A percentile compares a stretch with the other conserved stretches of the same genome.
These are phyloP conservation scores for Conopomorpha cramerella DNA, from an alignment of 1,140 invertebrate species.

Conservation along the genomic window DNA sequence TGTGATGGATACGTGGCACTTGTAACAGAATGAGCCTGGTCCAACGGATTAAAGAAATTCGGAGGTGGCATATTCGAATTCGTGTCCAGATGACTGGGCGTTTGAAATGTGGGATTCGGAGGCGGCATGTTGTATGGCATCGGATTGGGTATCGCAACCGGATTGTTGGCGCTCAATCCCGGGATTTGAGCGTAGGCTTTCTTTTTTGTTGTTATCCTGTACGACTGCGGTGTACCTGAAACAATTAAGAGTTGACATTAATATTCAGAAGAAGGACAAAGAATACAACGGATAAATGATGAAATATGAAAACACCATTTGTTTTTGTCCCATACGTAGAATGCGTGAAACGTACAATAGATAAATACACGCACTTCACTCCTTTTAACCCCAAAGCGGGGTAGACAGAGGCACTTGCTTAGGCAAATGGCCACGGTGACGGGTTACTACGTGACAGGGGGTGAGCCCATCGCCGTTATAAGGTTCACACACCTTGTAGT, in stretches of 20 bases:
- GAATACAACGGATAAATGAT: too few relatives aligned
- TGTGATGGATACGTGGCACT: too few relatives aligned
- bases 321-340: too few relatives aligned
- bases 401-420: too few relatives aligned
- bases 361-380: too few relatives aligned
- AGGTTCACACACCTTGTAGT: too few relatives aligned
- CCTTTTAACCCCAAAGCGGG: too few relatives aligned
- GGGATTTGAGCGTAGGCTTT: constrained; percentile 65
- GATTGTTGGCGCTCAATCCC: constrained; percentile 40
- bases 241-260: constrained; percentile 14
- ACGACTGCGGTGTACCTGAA: constrained; percentile 51
- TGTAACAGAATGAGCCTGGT: neutral
- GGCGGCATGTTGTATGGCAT: constrained; percentile 6
- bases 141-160: constrained; percentile 6
- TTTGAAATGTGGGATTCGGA: neutral
- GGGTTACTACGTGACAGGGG: too few relatives aligned
- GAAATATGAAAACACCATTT: too few relatives aligned
- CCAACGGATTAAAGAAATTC: neutral
- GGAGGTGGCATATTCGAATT: neutral
- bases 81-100: neutral
- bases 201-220: constrained; percentile 57
- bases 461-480: too few relatives aligned
- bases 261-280: too few relatives aligned
- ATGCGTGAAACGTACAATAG: too few relatives aligned
- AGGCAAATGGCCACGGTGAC: neutral